Base-by-base conservation (phyloP, 1,140 invertebrate genomes). In the Eriosoma lanigerum region DNA sequence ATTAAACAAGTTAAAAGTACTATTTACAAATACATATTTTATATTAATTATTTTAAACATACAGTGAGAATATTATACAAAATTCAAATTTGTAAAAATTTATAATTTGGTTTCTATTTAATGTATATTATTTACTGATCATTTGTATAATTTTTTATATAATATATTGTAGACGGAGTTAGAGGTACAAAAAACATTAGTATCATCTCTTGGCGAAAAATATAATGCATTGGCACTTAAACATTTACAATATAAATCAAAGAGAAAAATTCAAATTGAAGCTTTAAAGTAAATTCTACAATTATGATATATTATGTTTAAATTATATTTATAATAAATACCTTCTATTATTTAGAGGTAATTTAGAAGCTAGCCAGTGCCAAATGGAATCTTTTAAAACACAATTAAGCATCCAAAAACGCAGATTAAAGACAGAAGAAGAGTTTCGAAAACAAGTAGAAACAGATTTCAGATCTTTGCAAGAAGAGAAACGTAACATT, bases 231-330 rank as follows among this genome's bases (percentile, higher is more conserved):
- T 85, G 52, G 85, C 83, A 32, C 80, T 85, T 19, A 83, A 83
- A 68, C 84, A 85, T 82, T 84, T 85, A 50, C 85, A 85, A 48
- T 84, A 85, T 66, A 85, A 85, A 82, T 80, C 84, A n/a, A 85
- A 84, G 81, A 81, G 84, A 50, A 85, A 85, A 82, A 83, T 85
- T 80, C 84, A 85, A 81, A 81, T 85, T 26, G 84, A 85, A 81
- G 84, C 85, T 82, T 80, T 85, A 24, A 84, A 84, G 84, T 85
- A 83, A 81, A 56, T 8, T 72, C 12, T 6, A 52, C 10, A 50
- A 52, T 19, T 32, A 52, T 2, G 9, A 6, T 70, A 0, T 70
- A 68, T 38, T 38, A 38, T n/a, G n/a, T 38, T 46, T 24, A 15
- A 29, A 17, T 68, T 48, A 15, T 9, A 48, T 70, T 70, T 26